Conservation (phyloP, 1,140 invertebrate species). For the Hirudo medicinalis region DNA sequence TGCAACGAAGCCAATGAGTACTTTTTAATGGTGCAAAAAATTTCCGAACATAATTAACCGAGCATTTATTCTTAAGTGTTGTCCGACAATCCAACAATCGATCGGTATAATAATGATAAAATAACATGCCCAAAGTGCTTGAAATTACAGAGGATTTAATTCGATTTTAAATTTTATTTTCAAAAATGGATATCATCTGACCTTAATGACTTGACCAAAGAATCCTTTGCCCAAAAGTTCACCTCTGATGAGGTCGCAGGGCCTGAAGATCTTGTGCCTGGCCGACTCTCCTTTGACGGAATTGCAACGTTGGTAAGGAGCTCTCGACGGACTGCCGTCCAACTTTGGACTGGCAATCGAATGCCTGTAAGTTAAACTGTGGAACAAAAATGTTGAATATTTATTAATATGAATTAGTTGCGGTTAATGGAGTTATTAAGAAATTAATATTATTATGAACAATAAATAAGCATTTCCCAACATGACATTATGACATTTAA, state of each 20-base stretch:
- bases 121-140: neutral
- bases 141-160: neutral
- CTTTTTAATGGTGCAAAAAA: neutral
- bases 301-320: conserved; percentile 49
- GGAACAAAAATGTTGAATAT: conserved; percentile 30
- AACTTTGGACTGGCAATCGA: conserved; percentile 16
- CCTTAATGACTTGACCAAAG: conserved; percentile 62
- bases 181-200: conserved; percentile 21
- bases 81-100: no score
- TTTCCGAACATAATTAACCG: no score
- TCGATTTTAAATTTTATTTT: neutral
- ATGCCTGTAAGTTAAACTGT: conserved; percentile 31
- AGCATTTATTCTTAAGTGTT: no score
- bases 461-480: no score
- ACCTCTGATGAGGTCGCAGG: conserved; percentile 72
- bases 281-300: conserved; percentile 66
- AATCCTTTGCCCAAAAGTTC: conserved; percentile 80
- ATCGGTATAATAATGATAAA: no score
- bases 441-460: no score
- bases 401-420: no score
- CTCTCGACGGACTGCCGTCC: neutral
- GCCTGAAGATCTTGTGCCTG: conserved; percentile 71
- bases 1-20: neutral
- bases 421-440: no score
- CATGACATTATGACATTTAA: no score